Conservation (phyloP, 2,888 invertebrate species). For the Ectemnius continuus region DNA sequence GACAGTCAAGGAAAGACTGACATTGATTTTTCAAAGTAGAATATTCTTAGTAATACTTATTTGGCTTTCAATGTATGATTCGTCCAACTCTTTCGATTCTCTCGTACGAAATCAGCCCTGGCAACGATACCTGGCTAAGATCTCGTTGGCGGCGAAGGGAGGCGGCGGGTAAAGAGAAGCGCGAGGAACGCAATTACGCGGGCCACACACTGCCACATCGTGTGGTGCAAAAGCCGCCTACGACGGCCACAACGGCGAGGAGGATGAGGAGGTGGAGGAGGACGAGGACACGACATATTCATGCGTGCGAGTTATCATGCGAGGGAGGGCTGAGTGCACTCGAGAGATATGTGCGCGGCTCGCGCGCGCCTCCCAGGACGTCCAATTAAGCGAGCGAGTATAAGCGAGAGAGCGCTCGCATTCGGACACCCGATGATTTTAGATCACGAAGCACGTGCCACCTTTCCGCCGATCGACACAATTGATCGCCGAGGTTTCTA, state of each 20-base stretch:
- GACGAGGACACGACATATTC: conserved; percentile 68
- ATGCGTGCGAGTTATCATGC: conserved; percentile 63
- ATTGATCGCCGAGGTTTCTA: too few species aligned
- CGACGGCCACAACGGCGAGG: too few species aligned
- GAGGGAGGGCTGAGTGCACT: conserved; percentile 63
- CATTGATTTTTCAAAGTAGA: too few species aligned
- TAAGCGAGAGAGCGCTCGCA: conserved; percentile 24
- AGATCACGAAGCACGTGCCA: conserved; percentile 13
- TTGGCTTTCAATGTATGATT: too few species aligned
- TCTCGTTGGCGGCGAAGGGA: conserved; percentile 16
- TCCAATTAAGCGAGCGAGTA: conserved; percentile 52
- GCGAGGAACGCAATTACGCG: conserved; percentile 68
- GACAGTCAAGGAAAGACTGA: neutral
- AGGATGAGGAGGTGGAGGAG: conserved; percentile 34
- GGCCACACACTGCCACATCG: conserved; percentile 60
- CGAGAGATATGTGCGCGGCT: conserved; percentile 60
- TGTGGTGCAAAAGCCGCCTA: conserved; percentile 23
- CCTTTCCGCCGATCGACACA: neutral
- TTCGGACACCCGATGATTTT: conserved; percentile 58
- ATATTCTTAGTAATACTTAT: too few species aligned
- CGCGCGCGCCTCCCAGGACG: conserved; percentile 60
- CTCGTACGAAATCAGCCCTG: neutral
- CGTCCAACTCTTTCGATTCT: too few species aligned
- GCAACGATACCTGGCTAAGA: neutral
- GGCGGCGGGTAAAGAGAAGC: conserved; percentile 24